phyloP scores from a whole-genome alignment of 2,888 invertebrate species.

The Drosophila borealis region DNA sequence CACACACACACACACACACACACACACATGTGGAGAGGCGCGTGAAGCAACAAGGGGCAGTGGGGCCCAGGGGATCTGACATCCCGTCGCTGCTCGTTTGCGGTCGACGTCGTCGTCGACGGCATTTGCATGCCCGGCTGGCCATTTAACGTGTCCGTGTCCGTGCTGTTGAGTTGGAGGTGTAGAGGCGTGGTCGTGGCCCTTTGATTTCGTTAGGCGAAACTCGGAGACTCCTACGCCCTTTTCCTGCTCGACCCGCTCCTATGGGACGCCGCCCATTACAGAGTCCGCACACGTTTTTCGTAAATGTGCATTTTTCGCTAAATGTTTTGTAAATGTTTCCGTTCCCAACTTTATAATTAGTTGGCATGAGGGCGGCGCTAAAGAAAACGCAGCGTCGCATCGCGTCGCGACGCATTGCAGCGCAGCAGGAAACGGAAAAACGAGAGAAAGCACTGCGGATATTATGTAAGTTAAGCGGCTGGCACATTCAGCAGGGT shows the following conservation, averaged over 20 bases:
- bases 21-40: not conserved
- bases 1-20: conserved; percentile 5
- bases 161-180: conserved; percentile 3
- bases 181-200: conserved; percentile 30
- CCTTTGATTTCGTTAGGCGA: conserved; percentile 64
- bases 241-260: not conserved
- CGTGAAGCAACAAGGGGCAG: not conserved
- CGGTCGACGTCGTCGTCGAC: conserved; percentile 43
- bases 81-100: conserved; percentile 62
- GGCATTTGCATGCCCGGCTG: conserved; percentile 72
- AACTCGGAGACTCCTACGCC: conserved; percentile 10
- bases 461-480: conserved; percentile 69
- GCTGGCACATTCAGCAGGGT: conserved; percentile 18
- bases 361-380: conserved; percentile 65
- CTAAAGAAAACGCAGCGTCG: conserved; percentile 41
- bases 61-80: conserved; percentile 38
- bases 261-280: conserved; percentile 35
- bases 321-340: conserved; percentile 81
- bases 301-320: conserved; percentile 78
- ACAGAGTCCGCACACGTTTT: conserved; percentile 74
- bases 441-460: conserved; percentile 53
- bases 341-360: conserved; percentile 78
- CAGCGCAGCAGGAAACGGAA: conserved; percentile 48
- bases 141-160: conserved; percentile 55
- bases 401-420: conserved; percentile 15